Conservation (phyloP, 2,113 vertebrate genomes). For the Hemiscyllium ocellatum region DNA sequence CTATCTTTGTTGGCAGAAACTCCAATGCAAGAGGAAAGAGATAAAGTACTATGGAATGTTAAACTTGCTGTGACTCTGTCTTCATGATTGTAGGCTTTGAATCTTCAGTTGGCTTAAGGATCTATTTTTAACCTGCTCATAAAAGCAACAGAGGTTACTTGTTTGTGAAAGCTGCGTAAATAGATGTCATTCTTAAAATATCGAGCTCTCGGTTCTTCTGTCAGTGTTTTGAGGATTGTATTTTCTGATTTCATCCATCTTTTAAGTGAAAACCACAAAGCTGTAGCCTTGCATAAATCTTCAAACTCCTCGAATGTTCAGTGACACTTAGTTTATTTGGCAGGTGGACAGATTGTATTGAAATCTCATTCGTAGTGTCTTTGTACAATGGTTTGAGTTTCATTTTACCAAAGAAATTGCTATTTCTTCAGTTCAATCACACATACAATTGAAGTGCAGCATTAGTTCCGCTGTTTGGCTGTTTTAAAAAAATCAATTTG, state of each 20-base stretch:
- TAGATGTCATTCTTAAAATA: background rate
- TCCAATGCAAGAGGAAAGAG: too few relatives aligned
- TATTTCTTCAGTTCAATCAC: constrained; percentile 26
- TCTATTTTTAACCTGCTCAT: background rate
- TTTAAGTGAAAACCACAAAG: background rate
- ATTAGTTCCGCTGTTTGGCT: constrained; percentile 8
- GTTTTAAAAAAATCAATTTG: constrained; percentile 18
- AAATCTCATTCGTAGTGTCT: background rate
- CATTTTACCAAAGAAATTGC: constrained; percentile 17
- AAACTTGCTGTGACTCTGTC: background rate
- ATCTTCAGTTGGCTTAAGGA: background rate
- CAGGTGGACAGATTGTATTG: constrained; percentile 4
- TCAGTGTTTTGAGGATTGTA: background rate
- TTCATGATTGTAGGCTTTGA: background rate
- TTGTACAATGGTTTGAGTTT: background rate
- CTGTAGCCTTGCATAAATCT: background rate
- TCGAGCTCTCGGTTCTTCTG: background rate
- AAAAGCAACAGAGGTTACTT: background rate
- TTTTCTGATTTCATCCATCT: background rate
- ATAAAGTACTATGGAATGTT: too few relatives aligned
- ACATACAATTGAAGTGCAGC: background rate
- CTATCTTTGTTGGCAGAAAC: too few relatives aligned
- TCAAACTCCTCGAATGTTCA: constrained; percentile 7
- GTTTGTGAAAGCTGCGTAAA: background rate
- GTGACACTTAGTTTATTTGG: constrained; percentile 5